Percentiles rank a stretch among this genome's conserved stretches.
These are phyloP conservation scores for Sylvilagus floridanus DNA, from an alignment of 2,797 vertebrate species.

Conservation along the genomic window DNA sequence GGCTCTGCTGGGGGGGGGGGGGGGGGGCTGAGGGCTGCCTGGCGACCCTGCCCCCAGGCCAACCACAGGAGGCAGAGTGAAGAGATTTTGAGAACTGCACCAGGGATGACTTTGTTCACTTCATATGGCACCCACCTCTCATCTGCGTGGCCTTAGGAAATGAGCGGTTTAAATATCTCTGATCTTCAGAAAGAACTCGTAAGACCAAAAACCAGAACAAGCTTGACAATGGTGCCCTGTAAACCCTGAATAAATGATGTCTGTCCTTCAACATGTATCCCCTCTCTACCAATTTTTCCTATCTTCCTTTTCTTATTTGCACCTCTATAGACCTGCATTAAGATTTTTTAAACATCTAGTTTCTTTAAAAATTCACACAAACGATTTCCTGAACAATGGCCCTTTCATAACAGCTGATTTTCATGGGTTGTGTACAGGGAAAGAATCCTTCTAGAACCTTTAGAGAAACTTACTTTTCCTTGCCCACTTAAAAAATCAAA, in stretches of 20 bases:
- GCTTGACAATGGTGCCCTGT: not conserved
- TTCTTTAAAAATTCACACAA: slow-evolving; percentile 47
- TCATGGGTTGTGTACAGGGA: not conserved
- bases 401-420: slow-evolving; percentile 25
- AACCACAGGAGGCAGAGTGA: too few species aligned
- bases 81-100: not conserved
- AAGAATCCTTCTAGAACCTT: not conserved
- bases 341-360: slow-evolving; percentile 43
- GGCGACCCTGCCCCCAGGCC: not conserved
- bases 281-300: not conserved
- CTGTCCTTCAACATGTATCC: not conserved
- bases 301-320: not conserved
- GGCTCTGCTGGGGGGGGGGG: not conserved
- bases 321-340: not conserved
- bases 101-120: not conserved
- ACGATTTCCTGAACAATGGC: not conserved
- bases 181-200: slow-evolving; percentile 32
- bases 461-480: slow-evolving; percentile 49
- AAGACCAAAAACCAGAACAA: not conserved
- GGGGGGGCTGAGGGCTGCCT: not conserved
- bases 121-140: too few species aligned
- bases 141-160: too few species aligned
- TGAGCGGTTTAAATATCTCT: not conserved
- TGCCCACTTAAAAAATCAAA: slow-evolving; percentile 25
- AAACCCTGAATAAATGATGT: not conserved